Percentiles rank a stretch among this genome's conserved stretches.
Conservation (phyloP, 2,113 vertebrate genomes). For the Bos indicus region DNA sequence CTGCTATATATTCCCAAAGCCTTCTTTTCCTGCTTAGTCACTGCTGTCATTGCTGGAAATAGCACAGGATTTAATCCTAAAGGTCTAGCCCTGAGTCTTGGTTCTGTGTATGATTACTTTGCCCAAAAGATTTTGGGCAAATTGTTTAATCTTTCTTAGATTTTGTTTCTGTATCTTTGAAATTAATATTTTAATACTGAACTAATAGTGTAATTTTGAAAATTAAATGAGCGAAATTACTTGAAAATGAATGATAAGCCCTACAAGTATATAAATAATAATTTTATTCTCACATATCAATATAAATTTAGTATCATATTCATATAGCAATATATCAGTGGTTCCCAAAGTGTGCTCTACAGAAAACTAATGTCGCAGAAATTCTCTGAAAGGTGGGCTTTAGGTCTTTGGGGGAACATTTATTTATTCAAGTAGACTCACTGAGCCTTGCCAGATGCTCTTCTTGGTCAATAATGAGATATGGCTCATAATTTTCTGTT, state of each 20-base stretch:
- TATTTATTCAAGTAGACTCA: not conserved
- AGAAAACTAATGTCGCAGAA: not conserved
- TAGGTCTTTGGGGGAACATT: not conserved
- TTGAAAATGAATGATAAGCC: not conserved
- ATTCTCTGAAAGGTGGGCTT: not conserved
- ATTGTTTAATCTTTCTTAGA: not conserved
- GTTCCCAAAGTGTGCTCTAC: not conserved
- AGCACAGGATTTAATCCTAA: not conserved
- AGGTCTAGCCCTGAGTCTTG: not conserved
- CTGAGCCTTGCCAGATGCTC: not conserved
- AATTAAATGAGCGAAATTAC: not conserved
- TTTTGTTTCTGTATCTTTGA: conserved; percentile 15
- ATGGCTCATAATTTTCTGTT: not conserved
- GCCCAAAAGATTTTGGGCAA: not conserved
- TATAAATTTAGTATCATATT: not conserved
- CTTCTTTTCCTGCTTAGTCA: not conserved
- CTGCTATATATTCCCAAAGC: not conserved
- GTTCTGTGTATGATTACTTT: conserved; percentile 4
- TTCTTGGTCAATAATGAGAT: not conserved
- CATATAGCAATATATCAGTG: not conserved
- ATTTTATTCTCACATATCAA: not conserved
- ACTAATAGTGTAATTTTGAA: not conserved
- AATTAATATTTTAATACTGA: not conserved
- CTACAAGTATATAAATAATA: not conserved
- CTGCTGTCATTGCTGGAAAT: not conserved